Evolutionary conservation across 2,888 invertebrate genomes (phyloP).

Genomic region (Phortica okadai): DNA sequence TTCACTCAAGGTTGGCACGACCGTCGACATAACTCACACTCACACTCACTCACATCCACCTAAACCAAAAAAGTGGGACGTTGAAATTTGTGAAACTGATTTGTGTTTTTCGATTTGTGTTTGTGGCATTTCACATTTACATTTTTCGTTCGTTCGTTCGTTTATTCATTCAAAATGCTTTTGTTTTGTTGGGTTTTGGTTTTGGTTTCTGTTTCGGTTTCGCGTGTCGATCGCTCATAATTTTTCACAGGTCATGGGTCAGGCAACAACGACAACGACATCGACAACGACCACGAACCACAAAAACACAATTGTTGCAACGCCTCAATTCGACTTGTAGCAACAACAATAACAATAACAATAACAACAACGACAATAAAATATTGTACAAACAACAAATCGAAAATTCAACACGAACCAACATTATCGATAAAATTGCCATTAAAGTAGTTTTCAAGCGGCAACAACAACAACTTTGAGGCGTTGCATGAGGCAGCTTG

Average conservation of each 20-base stretch:
- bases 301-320: slow-evolving; percentile 22
- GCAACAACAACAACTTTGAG: neutral
- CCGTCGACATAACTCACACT: neutral
- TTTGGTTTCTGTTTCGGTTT: slow-evolving; percentile 35
- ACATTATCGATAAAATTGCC: slow-evolving; percentile 74
- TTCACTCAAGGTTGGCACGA: slow-evolving; percentile 4
- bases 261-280: slow-evolving; percentile 3
- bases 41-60: neutral
- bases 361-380: slow-evolving; percentile 8
- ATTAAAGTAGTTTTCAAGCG: slow-evolving; percentile 57
- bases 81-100: slow-evolving; percentile 26
- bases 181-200: neutral
- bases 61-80: neutral
- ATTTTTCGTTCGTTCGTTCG: neutral
- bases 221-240: slow-evolving; percentile 70
- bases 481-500: neutral
- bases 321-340: slow-evolving; percentile 36
- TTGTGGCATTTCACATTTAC: slow-evolving; percentile 15
- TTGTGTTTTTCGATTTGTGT: slow-evolving; percentile 41
- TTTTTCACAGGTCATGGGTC: slow-evolving; percentile 42
- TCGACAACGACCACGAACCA: neutral
- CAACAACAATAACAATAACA: neutral
- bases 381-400: slow-evolving; percentile 48
- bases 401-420: slow-evolving; percentile 68
- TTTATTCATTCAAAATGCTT: neutral